Evolutionary conservation across 2,888 invertebrate species (phyloP).

Genomic region (Halocaridina rubra): DNA sequence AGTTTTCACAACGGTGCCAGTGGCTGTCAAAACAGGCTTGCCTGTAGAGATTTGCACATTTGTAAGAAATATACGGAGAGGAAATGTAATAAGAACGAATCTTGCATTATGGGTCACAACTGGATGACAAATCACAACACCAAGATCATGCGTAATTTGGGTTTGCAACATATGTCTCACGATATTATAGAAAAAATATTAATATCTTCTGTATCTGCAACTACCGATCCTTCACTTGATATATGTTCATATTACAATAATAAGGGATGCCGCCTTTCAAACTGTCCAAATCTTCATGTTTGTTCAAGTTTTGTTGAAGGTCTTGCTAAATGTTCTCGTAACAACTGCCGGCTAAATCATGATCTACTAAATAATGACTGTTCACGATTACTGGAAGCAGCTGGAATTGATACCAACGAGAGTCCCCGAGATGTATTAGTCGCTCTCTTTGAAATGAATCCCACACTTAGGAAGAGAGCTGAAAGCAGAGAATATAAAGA

Average conservation of each 20-base stretch:
- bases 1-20: neutral
- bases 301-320: neutral
- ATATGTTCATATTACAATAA: constrained; percentile 16
- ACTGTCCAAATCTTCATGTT: neutral
- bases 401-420: neutral
- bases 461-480: neutral
- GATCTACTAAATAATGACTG: neutral
- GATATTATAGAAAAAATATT: neutral
- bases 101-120: constrained; percentile 6
- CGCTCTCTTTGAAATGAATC: neutral
- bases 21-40: neutral
- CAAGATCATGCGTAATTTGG: neutral
- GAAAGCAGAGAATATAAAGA: neutral
- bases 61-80: neutral
- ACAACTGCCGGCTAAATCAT: constrained; percentile 10
- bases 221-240: neutral
- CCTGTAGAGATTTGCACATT: constrained; percentile 7
- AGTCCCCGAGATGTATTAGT: neutral
- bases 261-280: neutral
- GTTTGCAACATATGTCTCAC: neutral
- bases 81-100: neutral
- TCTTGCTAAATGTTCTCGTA: neutral
- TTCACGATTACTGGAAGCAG: neutral
- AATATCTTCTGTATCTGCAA: neutral
- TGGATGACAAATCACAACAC: constrained; percentile 5